Percentiles rank a stretch among this genome's conserved stretches.
These are phyloP conservation scores for Copsychus sechellarum DNA, from an alignment of 2,113 vertebrate genomes.

Conservation along the genomic window DNA sequence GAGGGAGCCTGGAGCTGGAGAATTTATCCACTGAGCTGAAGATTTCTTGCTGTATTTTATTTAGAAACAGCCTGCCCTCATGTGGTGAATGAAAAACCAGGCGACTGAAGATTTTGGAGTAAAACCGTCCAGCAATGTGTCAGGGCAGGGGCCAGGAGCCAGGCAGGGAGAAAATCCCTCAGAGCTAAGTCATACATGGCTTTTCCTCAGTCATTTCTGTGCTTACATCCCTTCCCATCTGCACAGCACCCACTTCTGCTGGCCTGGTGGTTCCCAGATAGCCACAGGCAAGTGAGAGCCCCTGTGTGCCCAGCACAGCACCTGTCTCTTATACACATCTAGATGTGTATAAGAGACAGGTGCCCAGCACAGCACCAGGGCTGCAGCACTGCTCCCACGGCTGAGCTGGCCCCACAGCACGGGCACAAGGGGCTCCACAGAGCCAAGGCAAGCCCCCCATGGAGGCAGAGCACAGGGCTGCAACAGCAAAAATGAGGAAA, in stretches of 20 bases:
- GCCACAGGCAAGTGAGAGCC: rapidly evolving
- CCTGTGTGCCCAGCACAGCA: neutral
- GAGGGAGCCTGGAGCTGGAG: neutral
- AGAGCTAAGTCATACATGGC: neutral
- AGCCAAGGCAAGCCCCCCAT: neutral
- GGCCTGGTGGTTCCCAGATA: neutral
- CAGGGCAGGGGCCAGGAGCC: neutral
- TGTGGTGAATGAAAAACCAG: conserved; percentile 58
- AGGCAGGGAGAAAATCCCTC: neutral
- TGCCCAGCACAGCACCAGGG: neutral
- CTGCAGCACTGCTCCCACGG: rapidly evolving
- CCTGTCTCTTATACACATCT: too few relatives aligned
- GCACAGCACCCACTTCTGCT: neutral
- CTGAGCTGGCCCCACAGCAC: neutral
- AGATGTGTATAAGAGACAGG: too few relatives aligned
- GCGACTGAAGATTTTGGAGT: neutral
- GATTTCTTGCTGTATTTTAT: neutral
- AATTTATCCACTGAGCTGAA: neutral
- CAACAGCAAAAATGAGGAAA: neutral
- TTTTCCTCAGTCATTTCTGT: neutral
- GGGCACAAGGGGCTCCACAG: rapidly evolving
- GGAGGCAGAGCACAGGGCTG: neutral
- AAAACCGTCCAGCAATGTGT: neutral
- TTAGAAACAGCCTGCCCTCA: conserved; percentile 75
- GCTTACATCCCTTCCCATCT: neutral